Percentiles rank a stretch among this genome's conserved stretches.
Evolutionary conservation across 2,888 invertebrate genomes (phyloP).

Genomic region (Selenia dentaria): DNA sequence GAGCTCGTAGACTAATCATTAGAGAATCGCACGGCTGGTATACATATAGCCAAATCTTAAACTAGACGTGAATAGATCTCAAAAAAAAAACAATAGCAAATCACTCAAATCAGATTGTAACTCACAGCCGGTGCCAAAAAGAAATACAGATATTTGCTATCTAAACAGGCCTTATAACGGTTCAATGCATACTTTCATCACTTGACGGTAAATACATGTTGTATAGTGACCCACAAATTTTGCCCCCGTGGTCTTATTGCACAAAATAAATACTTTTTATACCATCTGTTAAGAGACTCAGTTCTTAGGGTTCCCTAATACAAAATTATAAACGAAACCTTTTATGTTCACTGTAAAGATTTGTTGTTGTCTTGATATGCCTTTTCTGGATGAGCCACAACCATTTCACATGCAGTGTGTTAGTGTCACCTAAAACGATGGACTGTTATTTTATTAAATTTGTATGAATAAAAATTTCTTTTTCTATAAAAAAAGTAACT

Average conservation of each 20-base stretch:
- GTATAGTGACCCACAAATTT: conserved; percentile 41
- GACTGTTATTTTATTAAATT: no score
- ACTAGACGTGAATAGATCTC: no score
- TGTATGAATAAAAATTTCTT: no score
- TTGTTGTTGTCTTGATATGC: no score
- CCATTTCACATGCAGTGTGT: no score
- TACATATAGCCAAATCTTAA: no score
- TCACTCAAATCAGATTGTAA: not conserved
- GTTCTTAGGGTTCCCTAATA: conserved; percentile 6
- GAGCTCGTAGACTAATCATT: no score
- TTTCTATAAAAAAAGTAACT: no score
- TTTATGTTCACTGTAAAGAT: not conserved
- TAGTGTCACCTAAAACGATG: no score
- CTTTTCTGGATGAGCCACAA: no score
- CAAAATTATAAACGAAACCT: not conserved
- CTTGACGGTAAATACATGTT: conserved; percentile 27
- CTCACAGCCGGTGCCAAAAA: conserved; percentile 2
- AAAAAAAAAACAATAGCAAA: not conserved
- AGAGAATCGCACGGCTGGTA: no score
- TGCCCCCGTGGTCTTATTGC: conserved; percentile 12
- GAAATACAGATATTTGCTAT: conserved; percentile 20
- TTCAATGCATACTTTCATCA: conserved; percentile 32
- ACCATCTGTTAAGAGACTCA: conserved; percentile 23
- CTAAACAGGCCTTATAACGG: conserved; percentile 46
- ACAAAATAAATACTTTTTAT: conserved; percentile 28